Evolutionary conservation across 2,888 invertebrate genomes (phyloP), one percentile per base, ranked within the genome.

Genomic region (Leptopilina drosophilae): DNA sequence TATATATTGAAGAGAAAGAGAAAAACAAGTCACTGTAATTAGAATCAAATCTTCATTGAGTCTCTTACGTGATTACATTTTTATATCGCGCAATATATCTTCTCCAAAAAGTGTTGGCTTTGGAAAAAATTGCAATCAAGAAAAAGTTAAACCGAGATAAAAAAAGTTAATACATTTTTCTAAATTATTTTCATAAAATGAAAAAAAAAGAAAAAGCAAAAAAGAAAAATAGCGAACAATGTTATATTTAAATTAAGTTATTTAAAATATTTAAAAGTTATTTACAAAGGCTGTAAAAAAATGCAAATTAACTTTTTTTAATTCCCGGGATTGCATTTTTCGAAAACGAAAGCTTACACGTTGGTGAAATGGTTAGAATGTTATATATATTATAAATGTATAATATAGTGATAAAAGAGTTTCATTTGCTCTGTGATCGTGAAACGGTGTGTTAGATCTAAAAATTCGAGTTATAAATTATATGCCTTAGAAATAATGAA

Each of bases 371-470:
- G 53, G 33, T 73, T 56, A 73, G 73, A 73, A 56, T 73, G 33
- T 73, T 73, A 73, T 40, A 40, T 33, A 56, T 73, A 56, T 73
- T 33, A 33, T 56, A 15, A 15, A 62, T 62, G 62, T 62, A 56
- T 33, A 11, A 73, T 33, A 33, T 73, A 73, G 73, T 73, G 73
- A 73, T 56, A 73, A 73, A 20, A 73, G 73, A 73, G 73, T 56
- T 49, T 33, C 33, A 11, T 73, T 73, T n/a, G 73, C 73, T 73
- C 73, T 56, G 73, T 73, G 73, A 73, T 73, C 73, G 56, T 73
- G 33, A 73, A 69, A 69, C 26, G 26, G 53, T 26, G 53, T 69
- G 20, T 40, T 40, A 66, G 40, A 66, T 66, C 69, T 26, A 46
- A 67, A 66, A 67, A 53, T 62, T 20, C 20, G 56, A 53, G 56